A percentile compares a stretch with the other conserved stretches of the same genome.
These are phyloP conservation scores for Plutomurus gul DNA, from an alignment of 1,140 invertebrate genomes.

Conservation along the genomic window DNA sequence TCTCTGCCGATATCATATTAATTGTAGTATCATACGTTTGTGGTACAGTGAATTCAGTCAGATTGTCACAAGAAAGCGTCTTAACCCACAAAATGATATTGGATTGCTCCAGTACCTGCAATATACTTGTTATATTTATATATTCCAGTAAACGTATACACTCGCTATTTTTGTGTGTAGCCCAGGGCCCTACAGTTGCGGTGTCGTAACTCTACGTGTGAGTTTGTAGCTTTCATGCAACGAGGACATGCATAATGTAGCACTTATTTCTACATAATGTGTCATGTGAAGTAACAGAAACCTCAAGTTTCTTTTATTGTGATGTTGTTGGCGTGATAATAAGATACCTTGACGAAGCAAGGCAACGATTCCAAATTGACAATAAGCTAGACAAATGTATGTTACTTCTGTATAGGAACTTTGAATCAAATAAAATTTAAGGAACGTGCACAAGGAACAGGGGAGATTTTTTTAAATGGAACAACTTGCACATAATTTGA, in stretches of 20 bases:
- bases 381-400: neutral
- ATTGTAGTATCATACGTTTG: neutral
- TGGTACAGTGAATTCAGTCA: neutral
- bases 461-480: too few species aligned
- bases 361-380: neutral
- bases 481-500: too few species aligned
- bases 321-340: neutral
- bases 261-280: neutral
- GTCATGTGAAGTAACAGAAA: neutral
- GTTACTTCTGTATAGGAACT: too few species aligned
- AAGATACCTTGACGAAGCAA: neutral
- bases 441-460: too few species aligned
- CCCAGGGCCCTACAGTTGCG: too few species aligned
- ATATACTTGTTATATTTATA: too few species aligned
- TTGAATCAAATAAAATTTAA: too few species aligned
- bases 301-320: slow-evolving; percentile 7
- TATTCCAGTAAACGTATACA: too few species aligned
- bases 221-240: too few species aligned
- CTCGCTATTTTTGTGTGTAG: too few species aligned
- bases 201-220: too few species aligned
- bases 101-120: neutral
- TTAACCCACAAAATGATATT: neutral
- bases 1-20: neutral
- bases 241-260: neutral
- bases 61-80: too few species aligned